These are phyloP conservation scores for Dasyprocta punctata DNA, from an alignment of 2,113 vertebrate species.

Conservation along the genomic window DNA sequence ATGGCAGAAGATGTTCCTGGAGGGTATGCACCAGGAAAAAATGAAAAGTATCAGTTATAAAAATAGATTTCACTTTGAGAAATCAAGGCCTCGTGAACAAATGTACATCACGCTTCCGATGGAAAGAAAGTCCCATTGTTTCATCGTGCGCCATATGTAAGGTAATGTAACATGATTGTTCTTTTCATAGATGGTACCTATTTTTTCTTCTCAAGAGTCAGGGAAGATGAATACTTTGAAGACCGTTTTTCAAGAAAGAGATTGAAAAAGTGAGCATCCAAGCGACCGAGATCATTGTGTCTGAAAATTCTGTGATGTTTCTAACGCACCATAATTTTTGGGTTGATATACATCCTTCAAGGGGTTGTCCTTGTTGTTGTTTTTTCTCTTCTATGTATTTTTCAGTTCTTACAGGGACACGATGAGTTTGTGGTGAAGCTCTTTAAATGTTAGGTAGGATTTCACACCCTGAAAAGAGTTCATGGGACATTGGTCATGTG, in stretches of 20 bases:
- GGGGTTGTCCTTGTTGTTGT: too few species aligned
- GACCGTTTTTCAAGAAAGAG: not conserved
- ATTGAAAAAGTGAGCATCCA: not conserved
- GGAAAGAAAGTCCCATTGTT: not conserved
- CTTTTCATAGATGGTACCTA: not conserved
- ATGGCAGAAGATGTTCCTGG: not conserved
- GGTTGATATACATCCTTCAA: not conserved
- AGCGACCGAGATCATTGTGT: not conserved
- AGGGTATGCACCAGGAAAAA: not conserved
- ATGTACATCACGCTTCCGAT: not conserved
- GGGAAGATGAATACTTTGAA: not conserved
- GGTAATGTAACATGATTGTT: too few species aligned
- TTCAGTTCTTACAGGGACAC: rapidly evolving
- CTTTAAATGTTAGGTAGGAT: not conserved
- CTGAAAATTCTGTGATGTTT: rapidly evolving
- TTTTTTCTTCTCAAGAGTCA: not conserved
- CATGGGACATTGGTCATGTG: rapidly evolving
- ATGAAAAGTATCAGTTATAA: too few species aligned
- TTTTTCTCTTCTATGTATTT: not conserved
- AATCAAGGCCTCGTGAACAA: not conserved
- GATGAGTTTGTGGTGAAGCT: not conserved
- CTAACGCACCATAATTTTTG: not conserved
- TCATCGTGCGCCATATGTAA: not conserved
- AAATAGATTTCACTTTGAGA: not conserved
- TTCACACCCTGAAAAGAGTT: not conserved